Percentiles rank a stretch among this genome's conserved stretches.
These are phyloP conservation scores for Philypnodon macrostomus DNA, from an alignment of 2,797 vertebrate species.

Conservation along the genomic window DNA sequence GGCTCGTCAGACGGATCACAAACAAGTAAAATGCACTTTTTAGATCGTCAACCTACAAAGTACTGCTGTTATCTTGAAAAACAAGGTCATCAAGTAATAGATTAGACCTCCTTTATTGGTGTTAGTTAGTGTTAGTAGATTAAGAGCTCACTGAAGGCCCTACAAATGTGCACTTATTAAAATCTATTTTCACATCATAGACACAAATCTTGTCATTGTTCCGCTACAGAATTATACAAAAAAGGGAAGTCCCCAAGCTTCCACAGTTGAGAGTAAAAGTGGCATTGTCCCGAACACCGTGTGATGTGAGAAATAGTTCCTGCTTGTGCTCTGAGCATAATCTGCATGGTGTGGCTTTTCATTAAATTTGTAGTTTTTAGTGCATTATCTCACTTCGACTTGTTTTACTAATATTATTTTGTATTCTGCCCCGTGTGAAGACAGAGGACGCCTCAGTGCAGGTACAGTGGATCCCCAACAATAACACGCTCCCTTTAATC, in stretches of 20 bases:
- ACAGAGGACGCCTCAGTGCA: slow-evolving; percentile 68
- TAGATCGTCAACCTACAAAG: no score
- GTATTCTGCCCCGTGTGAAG: slow-evolving; percentile 53
- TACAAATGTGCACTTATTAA: no score
- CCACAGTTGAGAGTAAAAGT: not conserved
- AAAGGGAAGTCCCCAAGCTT: not conserved
- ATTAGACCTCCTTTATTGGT: no score
- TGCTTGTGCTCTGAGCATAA: not conserved
- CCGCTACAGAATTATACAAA: not conserved
- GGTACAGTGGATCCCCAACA: slow-evolving; percentile 56
- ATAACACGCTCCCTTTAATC: no score
- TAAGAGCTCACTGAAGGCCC: not conserved
- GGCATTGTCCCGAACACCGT: not conserved
- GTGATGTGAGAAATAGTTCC: slow-evolving; percentile 3
- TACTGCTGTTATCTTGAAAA: no score
- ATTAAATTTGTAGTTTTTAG: not conserved
- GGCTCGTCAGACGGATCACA: no score
- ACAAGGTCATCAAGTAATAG: no score
- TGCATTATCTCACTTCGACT: not conserved
- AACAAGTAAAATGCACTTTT: no score
- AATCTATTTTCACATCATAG: no score
- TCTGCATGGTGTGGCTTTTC: not conserved
- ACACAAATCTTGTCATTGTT: no score
- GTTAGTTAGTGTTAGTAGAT: no score
- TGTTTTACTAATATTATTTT: slow-evolving; percentile 33